Evolutionary conservation across 2,113 vertebrate genomes (phyloP), one percentile per base, ranked within the genome.

Genomic region (Melozone crissalis): DNA sequence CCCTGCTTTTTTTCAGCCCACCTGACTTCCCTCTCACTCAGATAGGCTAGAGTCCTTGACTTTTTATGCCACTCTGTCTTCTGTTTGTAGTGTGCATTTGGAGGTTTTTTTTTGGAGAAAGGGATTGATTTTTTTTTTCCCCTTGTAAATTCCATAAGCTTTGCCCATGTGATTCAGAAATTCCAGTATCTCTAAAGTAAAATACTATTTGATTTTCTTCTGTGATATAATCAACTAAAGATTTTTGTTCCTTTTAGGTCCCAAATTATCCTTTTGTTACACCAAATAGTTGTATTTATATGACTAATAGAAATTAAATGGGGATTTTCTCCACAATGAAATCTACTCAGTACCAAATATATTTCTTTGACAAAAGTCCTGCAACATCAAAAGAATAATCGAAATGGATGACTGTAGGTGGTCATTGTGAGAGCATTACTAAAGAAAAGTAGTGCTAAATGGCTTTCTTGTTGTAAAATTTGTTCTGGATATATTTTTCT

Each of bases 61-160:
- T 59, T 90, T 24, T 65, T 27, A 37, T 39, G 31, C 17, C 8
- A 5, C 73, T 91, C 30, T 75, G 9, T 63, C 30, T 37, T 78
- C 30, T 66, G 9, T 72, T 82, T 65, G 4, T 75, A 78, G 19
- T 15, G 11, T 51, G 52, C 13, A 16, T 91, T 80, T 51, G 18
- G 13, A 20, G 44, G 16, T 1, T 55, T 27, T 1, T 1, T 55
- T 27, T 1, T 0, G 7, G n/a, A 20, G 4, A 7, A 83, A n/a
- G 6, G 13, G 17, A 4, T 47, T 59, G 6, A 18, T 10, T 43
- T 62, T 52, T 66, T 66, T 58, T 58, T 67, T 37, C 13, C 2
- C 10, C 9, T 47, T 30, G 5, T 61, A 35, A 79, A 85, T 79
- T 65, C n/a, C 39, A 61, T 24, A 71, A 43, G 21, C 16, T 44